Evolutionary conservation across 2,888 invertebrate genomes (phyloP).

Genomic region (Macroteleia sp.): DNA sequence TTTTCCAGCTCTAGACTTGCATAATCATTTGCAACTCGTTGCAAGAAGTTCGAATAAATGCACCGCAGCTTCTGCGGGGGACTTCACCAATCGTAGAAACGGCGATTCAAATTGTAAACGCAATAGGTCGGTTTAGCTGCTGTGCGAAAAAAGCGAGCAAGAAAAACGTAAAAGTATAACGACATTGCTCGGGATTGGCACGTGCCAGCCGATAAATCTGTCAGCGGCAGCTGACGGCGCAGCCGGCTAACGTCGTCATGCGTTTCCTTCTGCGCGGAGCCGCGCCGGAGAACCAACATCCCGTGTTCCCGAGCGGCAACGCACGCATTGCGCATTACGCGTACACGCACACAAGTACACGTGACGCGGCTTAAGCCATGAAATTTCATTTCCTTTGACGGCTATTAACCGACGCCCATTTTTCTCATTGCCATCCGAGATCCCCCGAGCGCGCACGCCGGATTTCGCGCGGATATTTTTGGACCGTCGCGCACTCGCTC

Average conservation of each 20-base stretch:
- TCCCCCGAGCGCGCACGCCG: conserved; percentile 36
- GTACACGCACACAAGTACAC: conserved; percentile 42
- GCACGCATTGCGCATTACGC: conserved; percentile 41
- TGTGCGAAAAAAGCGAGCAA: conserved; percentile 52
- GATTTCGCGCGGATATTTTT: conserved; percentile 55
- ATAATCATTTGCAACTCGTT: too few relatives aligned
- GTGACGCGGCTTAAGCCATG: conserved; percentile 60
- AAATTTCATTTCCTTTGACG: conserved; percentile 67
- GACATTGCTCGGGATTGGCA: conserved; percentile 80
- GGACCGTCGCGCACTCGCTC: conserved; percentile 37
- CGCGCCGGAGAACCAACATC: conserved; percentile 70
- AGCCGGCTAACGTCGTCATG: conserved; percentile 73
- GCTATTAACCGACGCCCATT: conserved; percentile 62
- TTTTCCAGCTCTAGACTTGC: too few relatives aligned
- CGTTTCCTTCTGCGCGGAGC: conserved; percentile 60
- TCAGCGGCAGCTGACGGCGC: conserved; percentile 82
- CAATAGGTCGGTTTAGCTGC: conserved; percentile 1
- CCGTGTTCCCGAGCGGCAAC: conserved; percentile 56
- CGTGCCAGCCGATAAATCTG: conserved; percentile 84
- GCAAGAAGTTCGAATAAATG: too few relatives aligned
- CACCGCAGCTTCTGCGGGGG: too few relatives aligned
- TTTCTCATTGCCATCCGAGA: conserved; percentile 51
- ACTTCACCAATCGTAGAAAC: neutral
- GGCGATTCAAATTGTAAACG: neutral
- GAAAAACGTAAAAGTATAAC: conserved; percentile 69